Conservation (phyloP, 92 coral and sea anemone genomes). For the Palythoa heliodiscus region DNA sequence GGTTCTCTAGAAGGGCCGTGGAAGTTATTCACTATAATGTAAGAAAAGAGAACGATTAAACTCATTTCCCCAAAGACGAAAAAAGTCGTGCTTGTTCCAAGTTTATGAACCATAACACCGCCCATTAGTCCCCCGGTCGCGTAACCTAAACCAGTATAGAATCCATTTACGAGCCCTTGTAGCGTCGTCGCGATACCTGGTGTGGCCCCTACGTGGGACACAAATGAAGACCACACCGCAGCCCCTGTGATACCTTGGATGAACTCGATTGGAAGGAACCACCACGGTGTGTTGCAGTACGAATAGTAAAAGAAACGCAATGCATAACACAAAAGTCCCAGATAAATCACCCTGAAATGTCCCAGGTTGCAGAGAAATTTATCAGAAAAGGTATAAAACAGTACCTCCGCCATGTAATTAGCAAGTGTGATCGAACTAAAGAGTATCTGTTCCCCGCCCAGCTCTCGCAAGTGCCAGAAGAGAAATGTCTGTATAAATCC, state of each 20-base stretch:
- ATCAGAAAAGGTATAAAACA: slow-evolving; percentile 79
- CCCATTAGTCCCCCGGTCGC: slow-evolving; percentile 95
- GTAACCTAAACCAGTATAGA: slow-evolving; percentile 94
- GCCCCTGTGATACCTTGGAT: slow-evolving; percentile 97
- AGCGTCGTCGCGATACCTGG: slow-evolving; percentile 88
- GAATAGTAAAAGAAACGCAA: slow-evolving; percentile 95
- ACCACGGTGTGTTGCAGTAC: slow-evolving; percentile 91
- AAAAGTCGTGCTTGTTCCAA: slow-evolving; percentile 96
- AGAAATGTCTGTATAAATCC: slow-evolving; percentile 98
- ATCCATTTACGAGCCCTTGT: slow-evolving; percentile 94
- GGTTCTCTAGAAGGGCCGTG: slow-evolving; percentile 51
- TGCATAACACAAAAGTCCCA: slow-evolving; percentile 92
- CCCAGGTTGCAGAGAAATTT: slow-evolving; percentile 83
- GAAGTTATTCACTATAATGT: slow-evolving; percentile 81
- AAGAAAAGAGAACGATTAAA: slow-evolving; percentile 83
- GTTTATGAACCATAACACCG: slow-evolving; percentile 91
- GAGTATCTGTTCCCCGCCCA: slow-evolving; percentile 90
- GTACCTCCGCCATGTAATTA: slow-evolving; percentile 90
- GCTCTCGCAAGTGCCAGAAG: slow-evolving; percentile 95
- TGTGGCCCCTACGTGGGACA: slow-evolving; percentile 89
- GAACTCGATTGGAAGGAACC: slow-evolving; percentile 89
- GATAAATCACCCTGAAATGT: slow-evolving; percentile 81
- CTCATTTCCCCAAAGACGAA: slow-evolving; percentile 92
- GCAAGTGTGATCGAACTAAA: slow-evolving; percentile 84
- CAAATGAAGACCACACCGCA: slow-evolving; percentile 97